These are phyloP conservation scores for Ranitomeya imitator DNA, from an alignment of 2,113 vertebrate genomes.

Conservation along the genomic window DNA sequence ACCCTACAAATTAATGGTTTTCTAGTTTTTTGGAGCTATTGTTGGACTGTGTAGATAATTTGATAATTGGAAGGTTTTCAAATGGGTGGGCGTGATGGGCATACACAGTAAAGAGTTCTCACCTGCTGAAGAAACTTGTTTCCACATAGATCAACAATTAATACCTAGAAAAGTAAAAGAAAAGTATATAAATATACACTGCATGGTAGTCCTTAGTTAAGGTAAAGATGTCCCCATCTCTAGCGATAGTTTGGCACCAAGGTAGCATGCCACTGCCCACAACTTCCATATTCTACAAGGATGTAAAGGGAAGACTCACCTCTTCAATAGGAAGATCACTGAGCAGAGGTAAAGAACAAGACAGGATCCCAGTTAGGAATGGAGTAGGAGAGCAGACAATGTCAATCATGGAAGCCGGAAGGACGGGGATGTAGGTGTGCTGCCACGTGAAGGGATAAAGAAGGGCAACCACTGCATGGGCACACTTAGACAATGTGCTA, in stretches of 20 bases:
- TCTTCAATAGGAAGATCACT: conserved; percentile 94
- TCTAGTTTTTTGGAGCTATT: no score
- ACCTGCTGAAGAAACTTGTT: conserved; percentile 95
- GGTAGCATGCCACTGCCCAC: no score
- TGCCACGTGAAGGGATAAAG: conserved; percentile 98
- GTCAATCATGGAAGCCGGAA: conserved; percentile 93
- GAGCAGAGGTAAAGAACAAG: conserved; percentile 85
- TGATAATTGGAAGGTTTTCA: no score
- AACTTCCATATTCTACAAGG: no score
- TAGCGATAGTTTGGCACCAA: no score
- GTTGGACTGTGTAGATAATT: no score
- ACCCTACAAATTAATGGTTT: no score
- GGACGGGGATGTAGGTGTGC: conserved; percentile 94
- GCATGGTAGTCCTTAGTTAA: not conserved
- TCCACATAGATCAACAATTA: conserved; percentile 94
- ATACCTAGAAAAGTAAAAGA: conserved; percentile 77
- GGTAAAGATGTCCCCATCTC: no score
- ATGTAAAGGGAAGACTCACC: conserved; percentile 74
- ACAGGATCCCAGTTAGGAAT: conserved; percentile 91
- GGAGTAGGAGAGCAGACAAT: conserved; percentile 97
- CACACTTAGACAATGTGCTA: conserved; percentile 91
- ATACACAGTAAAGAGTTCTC: conserved; percentile 60
- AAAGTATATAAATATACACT: not conserved
- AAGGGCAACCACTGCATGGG: conserved; percentile 88
- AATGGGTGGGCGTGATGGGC: not conserved